Conservation (phyloP, 2,797 vertebrate species). For the Hippopotamyrus pictus region DNA sequence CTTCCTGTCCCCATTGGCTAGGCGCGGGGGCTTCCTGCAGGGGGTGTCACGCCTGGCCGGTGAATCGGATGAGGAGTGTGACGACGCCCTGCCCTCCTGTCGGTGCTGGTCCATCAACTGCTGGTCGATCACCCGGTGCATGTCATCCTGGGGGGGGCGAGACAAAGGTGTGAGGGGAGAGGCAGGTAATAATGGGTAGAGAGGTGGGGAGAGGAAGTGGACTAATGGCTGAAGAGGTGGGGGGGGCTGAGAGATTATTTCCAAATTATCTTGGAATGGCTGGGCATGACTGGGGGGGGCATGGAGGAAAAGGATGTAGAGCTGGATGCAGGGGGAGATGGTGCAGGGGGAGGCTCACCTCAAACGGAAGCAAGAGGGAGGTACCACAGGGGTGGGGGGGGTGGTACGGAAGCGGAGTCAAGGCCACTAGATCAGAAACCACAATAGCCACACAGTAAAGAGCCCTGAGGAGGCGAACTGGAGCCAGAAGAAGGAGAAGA, state of each 20-base stretch:
- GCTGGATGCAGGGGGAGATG: slow-evolving; percentile 72
- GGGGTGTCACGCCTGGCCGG: slow-evolving; percentile 53
- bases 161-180: neutral
- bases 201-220: neutral
- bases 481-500: slow-evolving; percentile 58
- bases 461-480: slow-evolving; percentile 80
- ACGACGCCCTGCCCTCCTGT: slow-evolving; percentile 79
- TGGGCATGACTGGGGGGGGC: slow-evolving; percentile 33
- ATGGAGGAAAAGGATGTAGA: slow-evolving; percentile 41
- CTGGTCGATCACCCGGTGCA: slow-evolving; percentile 98
- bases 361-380: slow-evolving; percentile 87
- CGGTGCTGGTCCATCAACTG: slow-evolving; percentile 98
- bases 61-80: slow-evolving; percentile 68
- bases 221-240: neutral
- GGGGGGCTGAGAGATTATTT: slow-evolving; percentile 30
- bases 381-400: slow-evolving; percentile 86
- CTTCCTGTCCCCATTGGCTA: slow-evolving; percentile 73
- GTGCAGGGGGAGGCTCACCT: slow-evolving; percentile 77
- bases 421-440: slow-evolving; percentile 99
- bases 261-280: slow-evolving; percentile 29
- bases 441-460: slow-evolving; percentile 99
- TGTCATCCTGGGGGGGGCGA: slow-evolving; percentile 75
- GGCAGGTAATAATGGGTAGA: neutral
- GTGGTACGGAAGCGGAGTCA: slow-evolving; percentile 93
- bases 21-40: slow-evolving; percentile 57